Conservation (phyloP, 1,140 invertebrate species). For the Drosophila dunni region DNA sequence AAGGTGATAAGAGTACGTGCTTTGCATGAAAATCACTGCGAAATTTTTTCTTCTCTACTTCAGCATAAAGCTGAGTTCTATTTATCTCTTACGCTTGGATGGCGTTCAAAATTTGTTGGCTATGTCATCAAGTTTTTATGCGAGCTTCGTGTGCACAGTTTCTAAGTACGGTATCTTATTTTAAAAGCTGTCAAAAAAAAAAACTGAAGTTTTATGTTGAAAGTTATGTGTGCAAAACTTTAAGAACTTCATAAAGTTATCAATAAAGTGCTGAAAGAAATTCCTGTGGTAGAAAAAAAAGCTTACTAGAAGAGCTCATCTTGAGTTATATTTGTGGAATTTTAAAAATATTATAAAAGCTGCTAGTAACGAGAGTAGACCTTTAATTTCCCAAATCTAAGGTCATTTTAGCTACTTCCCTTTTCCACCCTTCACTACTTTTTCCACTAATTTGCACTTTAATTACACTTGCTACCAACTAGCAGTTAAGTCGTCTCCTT, state of each 20-base stretch:
- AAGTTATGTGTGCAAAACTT: not conserved
- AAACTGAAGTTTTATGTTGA: not conserved
- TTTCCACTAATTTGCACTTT: not conserved
- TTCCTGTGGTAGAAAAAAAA: no score
- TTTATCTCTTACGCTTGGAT: slow-evolving; percentile 70
- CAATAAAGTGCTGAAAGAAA: no score
- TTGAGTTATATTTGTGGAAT: no score
- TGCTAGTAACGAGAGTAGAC: no score
- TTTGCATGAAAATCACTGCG: slow-evolving; percentile 52
- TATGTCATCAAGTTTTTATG: slow-evolving; percentile 34
- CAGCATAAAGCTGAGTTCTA: slow-evolving; percentile 33
- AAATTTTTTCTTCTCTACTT: slow-evolving; percentile 18
- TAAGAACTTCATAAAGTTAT: no score
- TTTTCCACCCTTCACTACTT: not conserved
- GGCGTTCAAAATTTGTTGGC: slow-evolving; percentile 60
- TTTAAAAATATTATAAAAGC: no score
- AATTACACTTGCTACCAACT: slow-evolving; percentile 5
- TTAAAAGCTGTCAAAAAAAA: slow-evolving; percentile 1
- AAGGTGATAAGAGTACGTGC: slow-evolving; percentile 53
- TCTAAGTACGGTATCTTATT: not conserved
- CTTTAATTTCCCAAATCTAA: not conserved
- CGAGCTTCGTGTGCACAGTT: slow-evolving; percentile 23
- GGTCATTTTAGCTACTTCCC: not conserved
- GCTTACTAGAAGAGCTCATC: no score
- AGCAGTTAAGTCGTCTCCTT: not conserved